phyloP scores from a whole-genome alignment of 2,797 vertebrate species.

The Propithecus deckenii region DNA sequence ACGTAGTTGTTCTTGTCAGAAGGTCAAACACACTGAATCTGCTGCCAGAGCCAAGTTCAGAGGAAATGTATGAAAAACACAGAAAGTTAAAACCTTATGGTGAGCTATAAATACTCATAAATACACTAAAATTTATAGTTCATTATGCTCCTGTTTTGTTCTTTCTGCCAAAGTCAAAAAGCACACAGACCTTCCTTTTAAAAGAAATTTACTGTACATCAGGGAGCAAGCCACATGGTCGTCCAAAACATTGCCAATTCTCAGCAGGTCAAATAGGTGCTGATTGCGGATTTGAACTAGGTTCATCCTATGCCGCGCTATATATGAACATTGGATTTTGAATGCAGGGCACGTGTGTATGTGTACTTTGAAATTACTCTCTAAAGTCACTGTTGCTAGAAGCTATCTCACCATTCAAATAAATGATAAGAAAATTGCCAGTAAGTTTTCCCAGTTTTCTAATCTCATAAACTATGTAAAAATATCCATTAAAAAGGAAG shows the following conservation, averaged over 20 bases:
- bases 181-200: constrained; percentile 48
- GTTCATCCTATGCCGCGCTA: constrained; percentile 30
- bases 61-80: constrained; percentile 55
- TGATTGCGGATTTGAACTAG: constrained; percentile 60
- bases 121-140: constrained; percentile 59
- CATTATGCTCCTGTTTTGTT: constrained; percentile 66
- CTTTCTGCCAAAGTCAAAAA: constrained; percentile 69
- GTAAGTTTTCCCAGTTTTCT: neutral
- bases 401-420: constrained; percentile 11
- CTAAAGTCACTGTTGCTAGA: constrained; percentile 25
- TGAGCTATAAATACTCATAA: constrained; percentile 74
- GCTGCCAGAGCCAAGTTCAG: constrained; percentile 36
- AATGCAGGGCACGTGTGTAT: neutral
- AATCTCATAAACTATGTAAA: neutral
- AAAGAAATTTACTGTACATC: constrained; percentile 65
- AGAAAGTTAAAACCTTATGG: constrained; percentile 30
- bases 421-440: constrained; percentile 5
- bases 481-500: neutral
- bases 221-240: constrained; percentile 23
- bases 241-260: constrained; percentile 33
- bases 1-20: constrained; percentile 44
- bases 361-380: neutral
- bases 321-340: neutral
- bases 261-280: constrained; percentile 65
- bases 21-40: constrained; percentile 63